Base-by-base conservation (phyloP, 2,113 vertebrate species). In the Psammodynastes pulverulentus region DNA sequence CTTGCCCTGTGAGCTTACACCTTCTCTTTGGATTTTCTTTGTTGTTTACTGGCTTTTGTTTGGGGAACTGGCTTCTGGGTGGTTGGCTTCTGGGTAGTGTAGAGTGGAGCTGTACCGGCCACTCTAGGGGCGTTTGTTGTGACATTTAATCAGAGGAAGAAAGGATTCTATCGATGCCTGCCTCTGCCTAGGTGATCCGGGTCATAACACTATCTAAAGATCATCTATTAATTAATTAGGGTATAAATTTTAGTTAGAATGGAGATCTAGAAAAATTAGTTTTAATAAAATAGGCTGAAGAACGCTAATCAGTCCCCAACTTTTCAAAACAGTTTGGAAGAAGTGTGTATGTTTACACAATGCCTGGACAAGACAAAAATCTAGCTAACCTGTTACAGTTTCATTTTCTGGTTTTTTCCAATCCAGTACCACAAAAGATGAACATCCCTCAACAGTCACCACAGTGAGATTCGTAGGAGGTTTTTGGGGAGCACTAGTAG, bases 371-470 rank as follows among this genome's bases (percentile, higher is more conserved):
- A 39, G 13, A 23, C 43, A 62, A 92, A 84, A 29, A 13, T 39
- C 85, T 79, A 93, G 95, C 98, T 62, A 96, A 99, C 99, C 99
- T 96, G 97, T 99, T 91, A 99, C 97, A 1, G 98, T 99, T 90
- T 99, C 99, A 54, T 99, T 99, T 92, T 98, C 97, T 24, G 98
- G 95, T 92, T 98, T 98, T 84, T 99, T 96, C 99, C 99, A 99
- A 95, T 99, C 98, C 52, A 99, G 58, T 94, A 99, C 98, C 96
- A 99, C 97, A 0, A 99, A 99, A 3, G 98, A 98, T 0, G 99
- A 97, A 92, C 99, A 99, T 15, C 99, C 99, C 92, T 99, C 99
- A 91, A 99, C 99, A 0, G 99, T 99, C 84, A 99, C 98, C 95
- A 99, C 98, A 0, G 99, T 99, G 95, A 99, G 96, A 93, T 99